phyloP scores from a whole-genome alignment of 2,113 vertebrate genomes.

The Accipiter cooperii region DNA sequence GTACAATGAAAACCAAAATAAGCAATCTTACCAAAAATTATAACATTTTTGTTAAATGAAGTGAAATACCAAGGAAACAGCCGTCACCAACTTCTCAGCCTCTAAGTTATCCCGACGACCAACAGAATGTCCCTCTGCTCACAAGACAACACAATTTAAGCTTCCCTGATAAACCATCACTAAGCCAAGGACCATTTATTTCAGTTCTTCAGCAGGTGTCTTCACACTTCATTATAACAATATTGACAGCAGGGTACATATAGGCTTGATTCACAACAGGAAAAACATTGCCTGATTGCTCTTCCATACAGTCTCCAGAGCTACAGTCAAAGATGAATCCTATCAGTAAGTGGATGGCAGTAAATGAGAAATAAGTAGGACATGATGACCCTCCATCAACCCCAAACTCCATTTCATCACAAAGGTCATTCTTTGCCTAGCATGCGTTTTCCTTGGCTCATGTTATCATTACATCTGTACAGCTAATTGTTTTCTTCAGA shows the following conservation, averaged over 20 bases:
- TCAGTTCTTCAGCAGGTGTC: not conserved
- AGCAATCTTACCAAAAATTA: not conserved
- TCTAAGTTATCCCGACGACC: not conserved
- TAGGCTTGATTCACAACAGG: not conserved
- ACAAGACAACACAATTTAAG: not conserved
- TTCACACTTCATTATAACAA: not conserved
- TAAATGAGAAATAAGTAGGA: not conserved
- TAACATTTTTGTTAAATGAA: not conserved
- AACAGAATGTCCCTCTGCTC: not conserved
- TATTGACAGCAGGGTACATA: not conserved
- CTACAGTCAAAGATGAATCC: not conserved
- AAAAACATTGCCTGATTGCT: not conserved
- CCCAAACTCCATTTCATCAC: not conserved
- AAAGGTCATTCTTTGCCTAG: not conserved
- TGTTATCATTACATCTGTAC: not conserved
- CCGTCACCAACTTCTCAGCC: not conserved
- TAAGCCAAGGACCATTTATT: not conserved
- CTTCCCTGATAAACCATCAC: not conserved
- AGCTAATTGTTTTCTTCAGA: not conserved
- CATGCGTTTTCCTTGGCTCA: not conserved
- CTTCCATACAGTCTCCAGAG: not conserved
- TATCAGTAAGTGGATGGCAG: accelerated
- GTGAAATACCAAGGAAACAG: not conserved
- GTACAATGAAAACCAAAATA: not conserved
- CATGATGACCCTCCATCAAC: not conserved